phyloP scores from a whole-genome alignment of 2,888 invertebrate genomes.

The Vesta saturnalis region DNA sequence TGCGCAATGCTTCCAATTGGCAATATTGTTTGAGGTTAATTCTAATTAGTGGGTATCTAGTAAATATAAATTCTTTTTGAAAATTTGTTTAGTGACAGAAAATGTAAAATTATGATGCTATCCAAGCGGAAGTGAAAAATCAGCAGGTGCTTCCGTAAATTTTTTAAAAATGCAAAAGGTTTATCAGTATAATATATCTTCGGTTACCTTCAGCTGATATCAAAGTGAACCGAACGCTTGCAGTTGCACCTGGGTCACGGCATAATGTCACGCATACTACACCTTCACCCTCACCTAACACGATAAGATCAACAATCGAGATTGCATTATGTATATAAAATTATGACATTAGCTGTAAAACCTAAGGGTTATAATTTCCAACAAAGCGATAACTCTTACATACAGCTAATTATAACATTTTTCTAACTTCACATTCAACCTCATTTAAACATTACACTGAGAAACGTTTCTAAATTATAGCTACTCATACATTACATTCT shows the following conservation, averaged over 20 bases:
- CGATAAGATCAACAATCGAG: conserved; percentile 30
- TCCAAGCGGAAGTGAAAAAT: background rate
- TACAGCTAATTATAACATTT: conserved; percentile 28
- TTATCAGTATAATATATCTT: conserved; percentile 33
- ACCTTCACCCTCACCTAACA: conserved; percentile 23
- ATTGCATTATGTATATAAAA: conserved; percentile 33
- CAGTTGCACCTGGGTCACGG: conserved; percentile 41
- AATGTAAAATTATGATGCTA: background rate
- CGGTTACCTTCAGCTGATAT: conserved; percentile 27
- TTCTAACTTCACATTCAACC: conserved; percentile 15
- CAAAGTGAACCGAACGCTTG: conserved; percentile 31
- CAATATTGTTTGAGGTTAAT: too few species aligned
- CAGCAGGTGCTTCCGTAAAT: background rate
- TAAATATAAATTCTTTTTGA: too few species aligned
- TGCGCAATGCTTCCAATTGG: too few species aligned
- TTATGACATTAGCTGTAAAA: conserved; percentile 34
- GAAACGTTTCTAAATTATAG: background rate
- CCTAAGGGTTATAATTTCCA: conserved; percentile 23
- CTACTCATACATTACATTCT: too few species aligned
- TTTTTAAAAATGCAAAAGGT: conserved; percentile 37
- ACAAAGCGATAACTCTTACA: conserved; percentile 24
- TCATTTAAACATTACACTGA: background rate
- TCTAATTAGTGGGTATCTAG: too few species aligned
- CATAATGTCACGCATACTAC: conserved; percentile 37
- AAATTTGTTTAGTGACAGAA: too few species aligned